Evolutionary conservation across 2,113 vertebrate species (phyloP).

Genomic region (Chionis minor): DNA sequence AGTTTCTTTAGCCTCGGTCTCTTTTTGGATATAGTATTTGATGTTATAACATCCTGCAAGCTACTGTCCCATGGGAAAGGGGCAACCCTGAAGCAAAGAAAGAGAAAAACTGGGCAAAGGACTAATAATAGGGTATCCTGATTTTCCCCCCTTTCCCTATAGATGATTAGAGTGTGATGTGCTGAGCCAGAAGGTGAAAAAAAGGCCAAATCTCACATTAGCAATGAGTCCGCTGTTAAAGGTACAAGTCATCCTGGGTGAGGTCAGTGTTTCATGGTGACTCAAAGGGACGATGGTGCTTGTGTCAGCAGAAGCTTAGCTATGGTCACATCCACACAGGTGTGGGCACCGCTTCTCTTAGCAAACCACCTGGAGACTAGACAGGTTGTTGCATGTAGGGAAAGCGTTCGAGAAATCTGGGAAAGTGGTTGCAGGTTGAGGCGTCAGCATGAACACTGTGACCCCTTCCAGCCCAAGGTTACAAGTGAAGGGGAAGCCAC

Average conservation of each 20-base stretch:
- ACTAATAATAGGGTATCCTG: neutral
- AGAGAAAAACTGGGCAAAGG: neutral
- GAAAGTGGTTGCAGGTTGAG: neutral
- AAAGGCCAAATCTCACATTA: neutral
- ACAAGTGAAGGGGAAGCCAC: neutral
- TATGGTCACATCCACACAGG: neutral
- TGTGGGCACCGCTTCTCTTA: neutral
- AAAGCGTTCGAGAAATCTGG: neutral
- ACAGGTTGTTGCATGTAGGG: neutral
- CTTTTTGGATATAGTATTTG: neutral
- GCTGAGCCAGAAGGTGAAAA: neutral
- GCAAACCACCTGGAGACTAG: neutral
- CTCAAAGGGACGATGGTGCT: neutral
- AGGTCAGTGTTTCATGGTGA: neutral
- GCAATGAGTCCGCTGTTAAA: neutral
- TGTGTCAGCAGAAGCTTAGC: constrained; percentile 33
- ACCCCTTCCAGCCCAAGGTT: neutral
- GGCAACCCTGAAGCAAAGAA: neutral
- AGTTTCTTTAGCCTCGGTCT: neutral
- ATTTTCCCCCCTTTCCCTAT: neutral
- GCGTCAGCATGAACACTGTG: neutral
- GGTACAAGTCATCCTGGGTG: neutral
- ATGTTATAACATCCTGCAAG: neutral
- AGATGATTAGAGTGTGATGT: neutral
- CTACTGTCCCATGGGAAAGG: neutral